Base-by-base conservation (phyloP, 1,140 invertebrate genomes). In the Cotesia glomerata region DNA sequence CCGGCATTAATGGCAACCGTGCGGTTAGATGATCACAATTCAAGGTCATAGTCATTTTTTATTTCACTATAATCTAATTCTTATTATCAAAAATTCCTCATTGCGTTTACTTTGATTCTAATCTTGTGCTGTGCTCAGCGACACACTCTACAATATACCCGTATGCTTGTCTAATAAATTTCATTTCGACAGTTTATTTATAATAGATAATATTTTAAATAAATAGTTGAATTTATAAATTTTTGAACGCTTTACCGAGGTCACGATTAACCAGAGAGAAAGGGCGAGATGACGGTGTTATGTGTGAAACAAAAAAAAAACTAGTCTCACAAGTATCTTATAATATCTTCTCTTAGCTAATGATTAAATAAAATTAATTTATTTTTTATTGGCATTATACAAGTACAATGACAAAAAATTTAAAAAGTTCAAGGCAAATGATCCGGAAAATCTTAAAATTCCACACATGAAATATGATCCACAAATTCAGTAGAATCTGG, bases 1-100 rank as follows among this genome's bases (percentile, higher is more conserved):
- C 67, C 56, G 68, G 68, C 68, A 69, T 69, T 69, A 69, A 69
- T 69, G 68, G 62, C 39, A 18, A 58, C 62, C 35, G 62, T 16
- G 67, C 58, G 62, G 35, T 64, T 66, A 49, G 70, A 32, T 49
- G 70, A 72, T 54, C 61, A 32, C 70, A 66, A 66, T 66, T 72
- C 70, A 63, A 72, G 70, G 70, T 66, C 70, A 56, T 16, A 7
- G 16, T 51, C 13, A 26, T 65, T 39, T 34, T 51, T 51, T 65
- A 65, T 51, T 65, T 65, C 36, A 51, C 59, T 26, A 62, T 35
- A 62, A 62, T 35, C 35, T 36, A 35, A 62, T 36, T 62, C 35
- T 36, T 62, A 13, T 9, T 35, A 13, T 62, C 13, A 35, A 36
- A n/a, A 34, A 58, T 58, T 58, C 18, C 18, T 18, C 16, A 14